A percentile compares a stretch with the other conserved stretches of the same genome.
Conservation (phyloP, 2,113 vertebrate genomes). For the Rafetus swinhoei region DNA sequence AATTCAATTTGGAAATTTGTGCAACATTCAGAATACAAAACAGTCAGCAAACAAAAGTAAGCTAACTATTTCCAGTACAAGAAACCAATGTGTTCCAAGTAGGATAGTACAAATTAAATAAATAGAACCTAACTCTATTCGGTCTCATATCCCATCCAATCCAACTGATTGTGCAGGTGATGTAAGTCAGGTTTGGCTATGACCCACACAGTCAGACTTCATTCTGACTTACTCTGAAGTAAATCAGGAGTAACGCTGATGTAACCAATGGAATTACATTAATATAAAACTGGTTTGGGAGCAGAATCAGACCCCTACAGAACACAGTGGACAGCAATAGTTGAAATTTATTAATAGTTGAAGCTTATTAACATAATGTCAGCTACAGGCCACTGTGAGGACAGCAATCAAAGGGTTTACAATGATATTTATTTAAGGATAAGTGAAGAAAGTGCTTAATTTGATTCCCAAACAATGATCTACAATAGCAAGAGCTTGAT, state of each 20-base stretch:
- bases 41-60: background rate
- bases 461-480: background rate
- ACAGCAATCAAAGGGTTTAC: background rate
- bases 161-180: background rate
- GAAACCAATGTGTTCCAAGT: background rate
- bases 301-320: background rate
- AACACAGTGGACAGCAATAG: background rate
- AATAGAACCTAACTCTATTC: background rate
- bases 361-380: background rate
- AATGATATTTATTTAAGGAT: background rate
- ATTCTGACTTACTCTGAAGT: background rate
- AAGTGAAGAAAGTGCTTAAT: background rate
- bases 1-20: background rate
- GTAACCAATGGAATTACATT: background rate
- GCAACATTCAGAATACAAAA: background rate
- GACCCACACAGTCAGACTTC: background rate
- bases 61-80: background rate
- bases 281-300: background rate
- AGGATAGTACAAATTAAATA: background rate
- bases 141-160: fast-evolving
- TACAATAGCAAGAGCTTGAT: fast-evolving
- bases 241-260: fast-evolving
- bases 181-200: background rate
- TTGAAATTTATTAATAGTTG: background rate
- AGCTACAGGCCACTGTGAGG: background rate